These are phyloP conservation scores for Bombus balteatus DNA, from an alignment of 1,140 invertebrate species.

Conservation along the genomic window DNA sequence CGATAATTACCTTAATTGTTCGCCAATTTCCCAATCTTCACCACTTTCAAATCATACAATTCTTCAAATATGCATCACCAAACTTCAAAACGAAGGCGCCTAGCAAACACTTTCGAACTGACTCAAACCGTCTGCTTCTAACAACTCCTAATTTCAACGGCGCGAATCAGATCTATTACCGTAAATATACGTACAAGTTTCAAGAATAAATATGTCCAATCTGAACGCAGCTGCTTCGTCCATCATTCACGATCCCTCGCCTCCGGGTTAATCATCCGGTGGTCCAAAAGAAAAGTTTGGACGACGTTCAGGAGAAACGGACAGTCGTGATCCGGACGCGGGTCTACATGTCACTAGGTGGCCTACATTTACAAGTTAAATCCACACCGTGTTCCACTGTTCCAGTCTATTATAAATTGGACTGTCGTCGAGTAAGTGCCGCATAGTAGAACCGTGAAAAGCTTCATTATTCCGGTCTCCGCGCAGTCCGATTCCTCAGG, in stretches of 20 bases:
- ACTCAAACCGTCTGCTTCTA: not conserved
- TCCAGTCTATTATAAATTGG: conserved; percentile 57
- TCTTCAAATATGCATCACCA: too few species aligned
- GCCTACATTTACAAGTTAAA: conserved; percentile 60
- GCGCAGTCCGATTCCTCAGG: not conserved
- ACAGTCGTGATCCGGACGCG: conserved; percentile 43
- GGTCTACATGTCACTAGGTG: conserved; percentile 50
- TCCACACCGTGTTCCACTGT: conserved; percentile 34
- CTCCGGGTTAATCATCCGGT: not conserved
- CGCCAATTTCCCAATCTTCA: too few species aligned
- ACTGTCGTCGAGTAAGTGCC: conserved; percentile 39
- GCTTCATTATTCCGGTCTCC: conserved; percentile 10
- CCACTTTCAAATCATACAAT: too few species aligned
- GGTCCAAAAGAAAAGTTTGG: not conserved
- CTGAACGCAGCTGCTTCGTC: conserved; percentile 51
- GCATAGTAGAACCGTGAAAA: conserved; percentile 15
- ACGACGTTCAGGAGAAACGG: conserved; percentile 38
- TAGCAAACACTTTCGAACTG: too few species aligned
- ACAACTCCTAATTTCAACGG: conserved; percentile 11
- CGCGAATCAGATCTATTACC: not conserved
- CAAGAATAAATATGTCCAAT: conserved; percentile 38
- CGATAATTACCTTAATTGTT: too few species aligned
- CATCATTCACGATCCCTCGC: not conserved
- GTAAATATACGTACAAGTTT: conserved; percentile 4
- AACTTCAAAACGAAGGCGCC: not conserved